Evolutionary conservation across 2,113 vertebrate species (phyloP).

Genomic region (Litocranius walleri): DNA sequence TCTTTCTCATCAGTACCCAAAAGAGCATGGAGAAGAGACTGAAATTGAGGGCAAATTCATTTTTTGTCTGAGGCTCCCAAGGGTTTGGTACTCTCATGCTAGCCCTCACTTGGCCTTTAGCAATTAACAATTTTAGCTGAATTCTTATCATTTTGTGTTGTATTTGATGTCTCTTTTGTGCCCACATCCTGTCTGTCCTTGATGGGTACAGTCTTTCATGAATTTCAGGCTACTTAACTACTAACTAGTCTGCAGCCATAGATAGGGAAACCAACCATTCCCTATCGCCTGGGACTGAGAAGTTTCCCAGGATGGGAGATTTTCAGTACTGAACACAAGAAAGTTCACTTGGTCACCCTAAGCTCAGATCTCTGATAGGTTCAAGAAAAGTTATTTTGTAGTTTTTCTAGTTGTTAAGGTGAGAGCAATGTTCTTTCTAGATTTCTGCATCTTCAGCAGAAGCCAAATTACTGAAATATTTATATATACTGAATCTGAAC

Average conservation of each 20-base stretch:
- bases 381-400: not conserved
- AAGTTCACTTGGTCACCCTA: not conserved
- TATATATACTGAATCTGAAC: not conserved
- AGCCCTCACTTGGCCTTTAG: not conserved
- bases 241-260: not conserved
- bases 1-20: not conserved
- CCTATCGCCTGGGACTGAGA: not conserved
- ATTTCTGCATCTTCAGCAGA: not conserved
- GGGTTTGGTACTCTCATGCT: not conserved
- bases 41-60: not conserved
- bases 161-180: not conserved
- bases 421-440: not conserved
- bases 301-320: not conserved
- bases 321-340: not conserved
- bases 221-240: not conserved
- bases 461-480: slow-evolving; percentile 33
- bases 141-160: not conserved
- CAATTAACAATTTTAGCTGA: not conserved
- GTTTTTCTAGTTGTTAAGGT: not conserved
- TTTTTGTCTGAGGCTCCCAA: not conserved
- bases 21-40: not conserved
- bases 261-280: not conserved
- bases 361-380: not conserved
- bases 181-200: not conserved
- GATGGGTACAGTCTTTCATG: not conserved